Evolutionary conservation across 2,888 invertebrate genomes (phyloP).

Genomic region (Elmis aenea): DNA sequence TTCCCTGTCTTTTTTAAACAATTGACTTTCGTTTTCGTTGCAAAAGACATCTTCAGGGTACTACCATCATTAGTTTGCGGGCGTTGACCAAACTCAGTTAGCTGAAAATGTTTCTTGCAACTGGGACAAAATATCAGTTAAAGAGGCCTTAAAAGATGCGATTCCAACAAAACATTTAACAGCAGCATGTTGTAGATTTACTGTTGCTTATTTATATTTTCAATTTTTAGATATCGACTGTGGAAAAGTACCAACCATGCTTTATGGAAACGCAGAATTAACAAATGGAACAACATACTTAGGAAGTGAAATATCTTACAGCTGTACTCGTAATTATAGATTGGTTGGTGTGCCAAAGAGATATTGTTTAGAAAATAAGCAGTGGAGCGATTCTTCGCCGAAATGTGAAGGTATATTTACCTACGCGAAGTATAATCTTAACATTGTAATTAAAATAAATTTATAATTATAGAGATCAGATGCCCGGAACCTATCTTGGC

Average conservation of each 20-base stretch:
- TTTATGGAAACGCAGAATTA: conserved; percentile 73
- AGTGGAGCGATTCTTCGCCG: conserved; percentile 80
- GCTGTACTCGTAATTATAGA: conserved; percentile 74
- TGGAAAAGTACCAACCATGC: conserved; percentile 73
- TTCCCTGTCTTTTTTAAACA: no score
- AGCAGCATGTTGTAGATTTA: no score
- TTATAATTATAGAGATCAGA: conserved; percentile 66
- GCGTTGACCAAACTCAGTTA: no score
- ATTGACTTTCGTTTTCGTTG: no score
- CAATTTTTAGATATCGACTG: conserved; percentile 87
- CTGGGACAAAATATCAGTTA: no score
- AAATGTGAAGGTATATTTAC: conserved; percentile 67
- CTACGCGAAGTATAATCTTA: not conserved
- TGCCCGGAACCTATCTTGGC: conserved; percentile 80
- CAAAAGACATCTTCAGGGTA: no score
- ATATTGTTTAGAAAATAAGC: conserved; percentile 66
- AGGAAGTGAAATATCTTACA: conserved; percentile 74
- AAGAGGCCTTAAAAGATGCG: no score
- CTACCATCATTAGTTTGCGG: no score
- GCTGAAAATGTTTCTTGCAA: no score
- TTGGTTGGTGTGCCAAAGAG: conserved; percentile 70
- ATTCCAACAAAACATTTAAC: no score
- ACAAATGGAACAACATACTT: conserved; percentile 74
- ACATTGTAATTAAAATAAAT: conserved; percentile 1
- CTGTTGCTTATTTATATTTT: no score